Conservation (phyloP, 2,113 vertebrate species). For the Indicator indicator region DNA sequence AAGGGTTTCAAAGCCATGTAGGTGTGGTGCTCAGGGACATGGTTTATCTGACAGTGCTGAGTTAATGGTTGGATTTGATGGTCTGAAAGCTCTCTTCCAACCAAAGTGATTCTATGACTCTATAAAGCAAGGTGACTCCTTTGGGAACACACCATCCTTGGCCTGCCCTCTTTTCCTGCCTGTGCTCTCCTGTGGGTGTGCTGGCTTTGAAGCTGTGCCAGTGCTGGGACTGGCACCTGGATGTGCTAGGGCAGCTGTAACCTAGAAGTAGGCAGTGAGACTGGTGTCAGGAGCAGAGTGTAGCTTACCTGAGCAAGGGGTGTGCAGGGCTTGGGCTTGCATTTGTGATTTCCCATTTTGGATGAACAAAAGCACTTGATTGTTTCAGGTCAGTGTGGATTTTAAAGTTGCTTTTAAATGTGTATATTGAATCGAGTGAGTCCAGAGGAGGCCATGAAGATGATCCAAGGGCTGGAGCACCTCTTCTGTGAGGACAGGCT, state of each 20-base stretch:
- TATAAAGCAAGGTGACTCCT: background rate
- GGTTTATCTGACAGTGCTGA: background rate
- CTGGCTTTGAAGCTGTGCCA: background rate
- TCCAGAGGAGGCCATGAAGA: too few relatives aligned
- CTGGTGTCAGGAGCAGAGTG: background rate
- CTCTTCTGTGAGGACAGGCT: too few relatives aligned
- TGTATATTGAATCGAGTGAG: too few relatives aligned
- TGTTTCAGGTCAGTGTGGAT: background rate
- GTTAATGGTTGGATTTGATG: background rate
- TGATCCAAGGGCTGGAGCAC: too few relatives aligned
- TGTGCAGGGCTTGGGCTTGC: background rate
- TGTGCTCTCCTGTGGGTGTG: rapidly evolving
- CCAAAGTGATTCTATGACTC: background rate
- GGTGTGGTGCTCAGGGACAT: background rate
- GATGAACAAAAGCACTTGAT: background rate
- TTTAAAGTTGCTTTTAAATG: background rate
- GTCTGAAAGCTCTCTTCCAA: background rate
- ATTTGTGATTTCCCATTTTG: rapidly evolving
- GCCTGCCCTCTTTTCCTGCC: background rate
- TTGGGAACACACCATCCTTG: background rate
- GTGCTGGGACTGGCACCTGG: background rate
- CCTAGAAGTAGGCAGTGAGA: rapidly evolving
- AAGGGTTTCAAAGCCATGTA: background rate
- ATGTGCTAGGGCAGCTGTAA: background rate
- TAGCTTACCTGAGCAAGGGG: rapidly evolving